Evolutionary conservation across 2,113 vertebrate species (phyloP), one percentile per base, ranked within the genome.

Genomic region (Corythornis madagascariensis): DNA sequence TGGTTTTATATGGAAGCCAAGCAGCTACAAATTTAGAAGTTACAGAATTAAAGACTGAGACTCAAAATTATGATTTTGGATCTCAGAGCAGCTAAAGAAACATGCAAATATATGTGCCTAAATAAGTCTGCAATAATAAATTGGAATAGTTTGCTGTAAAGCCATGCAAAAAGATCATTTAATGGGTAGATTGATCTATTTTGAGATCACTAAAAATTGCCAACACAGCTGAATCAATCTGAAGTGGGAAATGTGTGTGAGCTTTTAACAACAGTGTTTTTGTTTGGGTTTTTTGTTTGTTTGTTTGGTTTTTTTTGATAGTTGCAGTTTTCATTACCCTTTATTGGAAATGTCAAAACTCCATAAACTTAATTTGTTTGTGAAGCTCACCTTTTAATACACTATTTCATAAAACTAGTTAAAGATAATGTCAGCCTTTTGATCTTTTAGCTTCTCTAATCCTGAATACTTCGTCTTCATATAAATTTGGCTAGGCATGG

Each of bases 391-490:
- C 13, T 91, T 48, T 43, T 82, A 59, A 59, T 52, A 53, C 52
- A 72, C 20, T 4, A 31, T 83, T 86, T 92, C 69, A 70, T 65
- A 63, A 64, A 85, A 4, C 6, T 31, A 66, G 59, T 81, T 86
- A 80, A 89, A 67, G 10, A 53, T 60, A 43, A 60, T 78, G 59
- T 90, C 20, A 56, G 7, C 3, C 22, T 73, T 53, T 69, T 70
- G 83, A 79, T 73, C 57, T 63, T 90, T 86, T 89, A 83, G 66
- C 73, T 93, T 76, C 72, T 93, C 55, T 85, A 73, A 79, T 78
- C 77, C 88, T 40, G 73, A 72, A 72, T 73, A 67, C 31, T 74
- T 94, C 56, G 28, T 57, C 48, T 87, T 72, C 52, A 12, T 35
- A 67, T 28, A 74, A 43, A 42, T 57, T 40, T 86, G 15, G 38